phyloP scores from a whole-genome alignment of 2,888 invertebrate species.

The Cryptophagus acutangulus region DNA sequence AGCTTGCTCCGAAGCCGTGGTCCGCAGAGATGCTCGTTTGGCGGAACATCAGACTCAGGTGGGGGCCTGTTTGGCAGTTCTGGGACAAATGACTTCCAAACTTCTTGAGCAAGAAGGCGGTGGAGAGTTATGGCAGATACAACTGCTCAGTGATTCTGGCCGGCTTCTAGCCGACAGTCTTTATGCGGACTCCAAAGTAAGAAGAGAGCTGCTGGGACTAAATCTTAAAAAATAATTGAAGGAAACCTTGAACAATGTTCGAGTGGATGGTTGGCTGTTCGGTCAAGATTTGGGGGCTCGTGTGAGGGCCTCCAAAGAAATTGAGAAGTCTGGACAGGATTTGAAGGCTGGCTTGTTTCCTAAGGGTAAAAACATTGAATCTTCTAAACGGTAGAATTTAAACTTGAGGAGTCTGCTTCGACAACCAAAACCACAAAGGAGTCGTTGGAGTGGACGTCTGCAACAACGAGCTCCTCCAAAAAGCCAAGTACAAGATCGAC shows the following conservation, averaged over 20 bases:
- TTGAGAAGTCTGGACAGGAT: neutral
- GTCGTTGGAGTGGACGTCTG: too few species aligned
- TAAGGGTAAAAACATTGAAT: too few species aligned
- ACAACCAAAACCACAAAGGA: too few species aligned
- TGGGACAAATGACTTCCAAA: slow-evolving; percentile 5
- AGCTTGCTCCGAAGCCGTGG: too few species aligned
- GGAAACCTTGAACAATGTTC: slow-evolving; percentile 6
- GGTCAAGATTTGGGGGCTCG: slow-evolving; percentile 7
- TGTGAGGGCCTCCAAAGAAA: slow-evolving; percentile 1
- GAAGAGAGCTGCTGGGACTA: slow-evolving; percentile 2
- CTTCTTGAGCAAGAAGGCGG: slow-evolving; percentile 2
- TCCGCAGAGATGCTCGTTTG: slow-evolving; percentile 3
- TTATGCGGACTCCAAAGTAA: slow-evolving; percentile 2
- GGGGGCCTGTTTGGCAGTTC: neutral
- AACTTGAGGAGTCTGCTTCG: slow-evolving; percentile 14
- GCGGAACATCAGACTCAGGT: neutral
- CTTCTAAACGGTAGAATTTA: slow-evolving; percentile 6
- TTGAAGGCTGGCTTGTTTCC: neutral
- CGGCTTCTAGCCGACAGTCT: slow-evolving; percentile 4
- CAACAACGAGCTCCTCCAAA: too few species aligned
- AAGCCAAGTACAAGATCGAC: too few species aligned
- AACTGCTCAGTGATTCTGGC: slow-evolving; percentile 9
- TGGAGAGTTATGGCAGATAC: slow-evolving; percentile 2
- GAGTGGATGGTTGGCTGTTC: slow-evolving; percentile 9
- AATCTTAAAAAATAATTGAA: slow-evolving; percentile 11